Evolutionary conservation across 2,888 invertebrate species (phyloP), one percentile per base, ranked within the genome.

Genomic region (Heliothis peltigera): DNA sequence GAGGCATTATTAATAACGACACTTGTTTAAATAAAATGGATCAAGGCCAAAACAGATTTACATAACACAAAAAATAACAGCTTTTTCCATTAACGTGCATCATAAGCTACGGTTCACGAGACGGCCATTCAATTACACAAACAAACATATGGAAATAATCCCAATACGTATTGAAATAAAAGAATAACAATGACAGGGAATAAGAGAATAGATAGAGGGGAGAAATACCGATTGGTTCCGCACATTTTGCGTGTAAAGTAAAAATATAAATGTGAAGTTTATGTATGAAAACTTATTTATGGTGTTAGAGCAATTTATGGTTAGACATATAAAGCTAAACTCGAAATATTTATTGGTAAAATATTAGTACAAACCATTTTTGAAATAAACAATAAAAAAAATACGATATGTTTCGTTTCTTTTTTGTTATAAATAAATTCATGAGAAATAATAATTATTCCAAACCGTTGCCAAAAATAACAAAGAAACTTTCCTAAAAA

Each of bases 141-240:
- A 75, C 80, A 81, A 84, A 81, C 82, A 84, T 82, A 84, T 79
- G 82, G 79, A 79, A 83, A 85, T 84, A 25, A 80, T 79, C 57
- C 51, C 63, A 70, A 68, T 73, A 68, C 77, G 57, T 63, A 71
- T 74, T 76, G 74, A 67, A 75, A 80, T 80, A 84, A 75, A 80
- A 80, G 65, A 75, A 81, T 76, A 79, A 78, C 77, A 77, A 70
- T 80, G 74, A 67, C 62, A 28, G 35, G 61, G 60, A 60, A 74
- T 73, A 75, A 69, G 64, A 73, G 73, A 65, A 79, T 65, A 25
- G 39, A 22, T 44, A 49, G 44, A 53, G 55, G 67, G 76, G 68
- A 71, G 70, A 64, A 52, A 65, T 61, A 65, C 42, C 62, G 74
- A 72, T 73, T 77, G 80, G 69, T 60, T 75, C 53, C 54, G 70